These are phyloP conservation scores for Erpetoichthys calabaricus DNA, from an alignment of 2,797 vertebrate genomes.

Conservation along the genomic window DNA sequence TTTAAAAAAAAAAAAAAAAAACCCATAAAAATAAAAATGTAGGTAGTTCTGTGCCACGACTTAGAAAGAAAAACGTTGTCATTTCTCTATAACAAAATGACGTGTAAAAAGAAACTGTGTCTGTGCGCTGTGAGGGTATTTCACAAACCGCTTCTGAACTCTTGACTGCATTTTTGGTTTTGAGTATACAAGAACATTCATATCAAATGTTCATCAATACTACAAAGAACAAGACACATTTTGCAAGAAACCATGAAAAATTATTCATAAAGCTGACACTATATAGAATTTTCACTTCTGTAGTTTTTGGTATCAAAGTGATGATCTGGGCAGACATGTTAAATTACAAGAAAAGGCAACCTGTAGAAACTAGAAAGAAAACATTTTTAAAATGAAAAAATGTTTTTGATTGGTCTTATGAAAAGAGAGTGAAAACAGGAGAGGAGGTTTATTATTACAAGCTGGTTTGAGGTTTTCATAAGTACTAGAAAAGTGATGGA, in stretches of 20 bases:
- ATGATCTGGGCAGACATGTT: slow-evolving; percentile 55
- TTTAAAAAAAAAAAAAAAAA: slow-evolving; percentile 11
- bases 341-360: slow-evolving; percentile 32
- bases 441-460: slow-evolving; percentile 11
- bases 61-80: slow-evolving; percentile 34
- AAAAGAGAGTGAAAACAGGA: slow-evolving; percentile 11
- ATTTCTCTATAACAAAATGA: slow-evolving; percentile 40
- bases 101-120: slow-evolving; percentile 48
- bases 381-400: slow-evolving; percentile 26
- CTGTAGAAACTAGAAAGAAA: slow-evolving; percentile 23
- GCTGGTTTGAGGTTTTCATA: slow-evolving; percentile 5
- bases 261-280: slow-evolving; percentile 72
- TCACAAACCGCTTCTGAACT: slow-evolving; percentile 75
- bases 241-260: slow-evolving; percentile 60
- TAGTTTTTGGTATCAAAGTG: slow-evolving; percentile 79
- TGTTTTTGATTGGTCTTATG: slow-evolving; percentile 28
- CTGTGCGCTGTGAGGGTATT: slow-evolving; percentile 67
- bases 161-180: slow-evolving; percentile 72
- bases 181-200: slow-evolving; percentile 69
- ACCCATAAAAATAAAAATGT: slow-evolving; percentile 43
- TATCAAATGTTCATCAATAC: slow-evolving; percentile 64
- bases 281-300: slow-evolving; percentile 41
- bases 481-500: no score
- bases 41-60: slow-evolving; percentile 58
- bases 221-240: slow-evolving; percentile 68